These are phyloP conservation scores for Pogoniulus pusillus DNA, from an alignment of 2,797 vertebrate species.

Conservation along the genomic window DNA sequence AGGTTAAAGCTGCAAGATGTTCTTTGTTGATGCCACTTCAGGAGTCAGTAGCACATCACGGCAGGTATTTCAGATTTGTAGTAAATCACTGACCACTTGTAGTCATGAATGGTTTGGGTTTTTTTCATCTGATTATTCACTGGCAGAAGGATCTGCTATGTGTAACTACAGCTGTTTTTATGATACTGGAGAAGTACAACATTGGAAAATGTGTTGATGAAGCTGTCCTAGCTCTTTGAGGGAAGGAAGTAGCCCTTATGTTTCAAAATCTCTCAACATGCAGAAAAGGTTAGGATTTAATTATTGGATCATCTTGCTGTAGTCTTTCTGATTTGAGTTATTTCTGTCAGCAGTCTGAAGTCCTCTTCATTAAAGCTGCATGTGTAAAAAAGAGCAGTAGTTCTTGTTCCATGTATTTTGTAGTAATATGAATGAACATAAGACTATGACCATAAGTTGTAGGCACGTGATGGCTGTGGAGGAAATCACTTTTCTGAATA, in stretches of 20 bases:
- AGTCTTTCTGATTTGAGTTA: neutral
- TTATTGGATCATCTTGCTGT: neutral
- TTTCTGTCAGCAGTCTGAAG: neutral
- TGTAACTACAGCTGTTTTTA: neutral
- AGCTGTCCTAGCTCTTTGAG: neutral
- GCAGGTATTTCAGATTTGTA: neutral
- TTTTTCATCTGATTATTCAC: neutral
- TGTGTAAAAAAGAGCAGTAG: neutral
- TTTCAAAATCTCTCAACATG: neutral
- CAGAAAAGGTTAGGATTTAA: conserved; percentile 1
- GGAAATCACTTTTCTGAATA: neutral
- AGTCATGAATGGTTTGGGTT: neutral
- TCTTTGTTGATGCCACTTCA: neutral
- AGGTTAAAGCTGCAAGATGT: neutral
- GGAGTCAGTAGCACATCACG: neutral
- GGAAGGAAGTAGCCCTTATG: neutral
- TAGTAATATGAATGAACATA: neutral
- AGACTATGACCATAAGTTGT: neutral
- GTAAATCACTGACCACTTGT: neutral
- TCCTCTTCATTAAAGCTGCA: neutral
- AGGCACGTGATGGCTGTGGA: neutral
- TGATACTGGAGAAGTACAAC: neutral
- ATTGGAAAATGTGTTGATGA: neutral
- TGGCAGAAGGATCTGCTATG: neutral
- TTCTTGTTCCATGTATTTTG: neutral